Evolutionary conservation across 2,888 invertebrate genomes (phyloP), one percentile per base, ranked within the genome.

Genomic region (Lepidonotus clava): DNA sequence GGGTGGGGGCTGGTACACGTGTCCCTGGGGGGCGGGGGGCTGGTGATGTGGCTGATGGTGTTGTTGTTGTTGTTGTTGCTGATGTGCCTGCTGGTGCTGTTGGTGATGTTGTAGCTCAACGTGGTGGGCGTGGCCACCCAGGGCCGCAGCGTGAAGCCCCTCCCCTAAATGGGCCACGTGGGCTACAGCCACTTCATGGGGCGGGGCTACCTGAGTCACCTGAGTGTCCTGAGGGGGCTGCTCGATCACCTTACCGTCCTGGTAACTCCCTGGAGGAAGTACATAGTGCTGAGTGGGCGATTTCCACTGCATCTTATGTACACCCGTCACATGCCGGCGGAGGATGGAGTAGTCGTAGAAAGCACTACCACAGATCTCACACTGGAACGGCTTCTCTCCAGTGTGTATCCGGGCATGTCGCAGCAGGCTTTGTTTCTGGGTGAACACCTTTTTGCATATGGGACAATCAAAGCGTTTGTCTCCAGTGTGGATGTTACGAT

Each of bases 371-470:
- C 80, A 80, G 28, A 80, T 80, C 28, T 80, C 46, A 51, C 80
- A 80, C 32, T 80, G 80, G 80, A 80, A 80, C 1, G 80, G 80
- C 46, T 80, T 80, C 80, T 80, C 80, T 6, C 80, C 80, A 1
- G 80, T 80, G 80, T 80, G 80, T 91, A 94, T 94, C 91, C 94
- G 92, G 87, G 93, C 93, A 90, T 94, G 94, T 66, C 94, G 92
- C 86, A 93, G 92, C 86, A 94, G 89, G 14, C 94, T 92, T 87
- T 94, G 94, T 28, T 94, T 92, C 83, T 94, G 94, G 32, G 94
- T 94, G 89, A 94, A 94, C 71, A 94, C 93, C 87, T 94, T 94
- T 24, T 94, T 94, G 90, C 94, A 94, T 34, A 92, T 91, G 6
- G 91, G 89, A 89, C 94, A 94, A 0, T 90, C 90, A 89, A 93